Percentiles rank a stretch among this genome's conserved stretches.
Evolutionary conservation across 2,797 vertebrate species (phyloP).

Genomic region (Spheniscus humboldti): DNA sequence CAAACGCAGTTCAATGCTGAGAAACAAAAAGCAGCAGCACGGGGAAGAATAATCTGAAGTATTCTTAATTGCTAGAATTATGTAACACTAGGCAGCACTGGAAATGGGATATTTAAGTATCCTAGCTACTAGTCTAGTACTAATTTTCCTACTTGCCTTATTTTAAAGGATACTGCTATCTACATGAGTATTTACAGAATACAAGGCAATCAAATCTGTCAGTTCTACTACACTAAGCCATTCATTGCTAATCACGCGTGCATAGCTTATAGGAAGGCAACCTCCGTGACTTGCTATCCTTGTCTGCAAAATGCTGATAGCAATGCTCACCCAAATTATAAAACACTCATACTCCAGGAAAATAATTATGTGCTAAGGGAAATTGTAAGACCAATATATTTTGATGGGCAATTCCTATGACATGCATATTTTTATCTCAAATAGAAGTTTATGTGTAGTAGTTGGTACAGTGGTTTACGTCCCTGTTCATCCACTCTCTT

Average conservation of each 20-base stretch:
- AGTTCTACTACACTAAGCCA: background rate
- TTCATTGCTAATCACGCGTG: background rate
- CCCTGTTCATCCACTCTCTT: background rate
- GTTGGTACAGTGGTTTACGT: background rate
- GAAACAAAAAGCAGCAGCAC: background rate
- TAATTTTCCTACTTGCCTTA: background rate
- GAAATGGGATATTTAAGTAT: background rate
- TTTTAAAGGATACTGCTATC: background rate
- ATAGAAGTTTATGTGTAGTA: background rate
- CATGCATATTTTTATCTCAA: background rate
- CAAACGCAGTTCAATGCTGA: background rate
- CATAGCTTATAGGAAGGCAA: background rate
- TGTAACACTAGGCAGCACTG: background rate
- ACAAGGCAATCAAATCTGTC: background rate
- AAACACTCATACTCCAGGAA: background rate
- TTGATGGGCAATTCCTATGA: background rate
- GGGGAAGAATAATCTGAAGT: background rate
- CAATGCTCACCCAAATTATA: background rate
- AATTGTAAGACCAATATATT: background rate
- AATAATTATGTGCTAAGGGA: background rate
- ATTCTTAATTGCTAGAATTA: background rate
- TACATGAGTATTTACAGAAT: background rate
- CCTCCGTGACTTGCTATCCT: background rate
- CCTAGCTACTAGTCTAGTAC: background rate
- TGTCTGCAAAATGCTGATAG: slow-evolving; percentile 23